These are phyloP conservation scores for Acleris sparsana DNA, from an alignment of 2,888 invertebrate genomes.

Conservation along the genomic window DNA sequence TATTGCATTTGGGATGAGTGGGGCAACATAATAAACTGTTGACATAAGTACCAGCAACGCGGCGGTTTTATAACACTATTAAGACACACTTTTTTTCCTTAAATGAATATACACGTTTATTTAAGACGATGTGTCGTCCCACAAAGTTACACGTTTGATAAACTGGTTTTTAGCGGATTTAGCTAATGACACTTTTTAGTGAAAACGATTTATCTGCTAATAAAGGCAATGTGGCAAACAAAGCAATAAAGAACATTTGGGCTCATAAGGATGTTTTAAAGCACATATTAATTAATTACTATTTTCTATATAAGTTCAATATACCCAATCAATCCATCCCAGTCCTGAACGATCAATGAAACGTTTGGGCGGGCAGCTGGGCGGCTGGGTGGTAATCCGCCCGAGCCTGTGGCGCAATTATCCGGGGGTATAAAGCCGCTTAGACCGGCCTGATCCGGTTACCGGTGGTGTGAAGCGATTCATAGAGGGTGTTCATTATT, in stretches of 20 bases:
- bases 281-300: not conserved
- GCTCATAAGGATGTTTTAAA: too few species aligned
- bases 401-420: slow-evolving; percentile 67
- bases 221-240: too few species aligned
- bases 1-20: slow-evolving; percentile 31
- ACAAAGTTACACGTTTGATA: too few species aligned
- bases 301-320: slow-evolving; percentile 9
- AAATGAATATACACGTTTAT: too few species aligned
- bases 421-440: slow-evolving; percentile 58
- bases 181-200: too few species aligned
- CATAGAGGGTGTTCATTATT: slow-evolving; percentile 21
- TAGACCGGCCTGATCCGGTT: slow-evolving; percentile 44
- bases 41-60: slow-evolving; percentile 1
- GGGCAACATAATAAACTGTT: slow-evolving; percentile 45
- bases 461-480: slow-evolving; percentile 43
- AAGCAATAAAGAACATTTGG: too few species aligned
- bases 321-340: slow-evolving; percentile 18
- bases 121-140: not conserved
- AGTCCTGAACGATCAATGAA: slow-evolving; percentile 18
- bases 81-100: too few species aligned
- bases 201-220: too few species aligned
- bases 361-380: slow-evolving; percentile 34
- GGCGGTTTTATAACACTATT: too few species aligned
- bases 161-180: too few species aligned
- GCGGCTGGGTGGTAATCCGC: slow-evolving; percentile 40